Conservation (phyloP, 2,888 invertebrate genomes). For the Chymomyza procnemis region DNA sequence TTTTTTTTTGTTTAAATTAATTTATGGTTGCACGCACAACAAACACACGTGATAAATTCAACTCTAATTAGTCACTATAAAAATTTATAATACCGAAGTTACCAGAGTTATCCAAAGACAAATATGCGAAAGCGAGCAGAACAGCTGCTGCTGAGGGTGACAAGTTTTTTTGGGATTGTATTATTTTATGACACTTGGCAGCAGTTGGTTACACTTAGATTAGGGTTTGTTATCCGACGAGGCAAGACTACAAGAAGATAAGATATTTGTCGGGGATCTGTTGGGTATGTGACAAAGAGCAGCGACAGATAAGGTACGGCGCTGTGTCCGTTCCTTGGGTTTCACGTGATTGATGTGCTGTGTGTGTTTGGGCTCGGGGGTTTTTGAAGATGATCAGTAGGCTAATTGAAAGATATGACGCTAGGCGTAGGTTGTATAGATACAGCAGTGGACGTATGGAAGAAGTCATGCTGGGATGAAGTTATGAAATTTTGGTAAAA, state of each 20-base stretch:
- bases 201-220: background rate
- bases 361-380: background rate
- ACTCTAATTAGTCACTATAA: conserved; percentile 24
- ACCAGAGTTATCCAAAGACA: background rate
- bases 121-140: background rate
- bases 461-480: no score
- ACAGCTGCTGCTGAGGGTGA: background rate
- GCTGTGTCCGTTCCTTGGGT: background rate
- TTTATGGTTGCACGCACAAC: background rate
- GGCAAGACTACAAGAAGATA: background rate
- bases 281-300: background rate
- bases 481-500: no score
- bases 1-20: background rate
- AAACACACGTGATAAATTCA: conserved; percentile 3
- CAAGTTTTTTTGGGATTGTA: background rate
- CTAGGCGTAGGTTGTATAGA: no score
- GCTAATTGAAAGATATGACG: no score
- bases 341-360: background rate
- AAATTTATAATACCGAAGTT: conserved; percentile 2
- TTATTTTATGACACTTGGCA: background rate
- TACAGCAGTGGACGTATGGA: no score
- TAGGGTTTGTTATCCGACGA: background rate
- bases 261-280: background rate
- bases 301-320: background rate
- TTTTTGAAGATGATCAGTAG: no score